Base-by-base conservation (phyloP, 2,888 invertebrate genomes). In the Volucella inflata region DNA sequence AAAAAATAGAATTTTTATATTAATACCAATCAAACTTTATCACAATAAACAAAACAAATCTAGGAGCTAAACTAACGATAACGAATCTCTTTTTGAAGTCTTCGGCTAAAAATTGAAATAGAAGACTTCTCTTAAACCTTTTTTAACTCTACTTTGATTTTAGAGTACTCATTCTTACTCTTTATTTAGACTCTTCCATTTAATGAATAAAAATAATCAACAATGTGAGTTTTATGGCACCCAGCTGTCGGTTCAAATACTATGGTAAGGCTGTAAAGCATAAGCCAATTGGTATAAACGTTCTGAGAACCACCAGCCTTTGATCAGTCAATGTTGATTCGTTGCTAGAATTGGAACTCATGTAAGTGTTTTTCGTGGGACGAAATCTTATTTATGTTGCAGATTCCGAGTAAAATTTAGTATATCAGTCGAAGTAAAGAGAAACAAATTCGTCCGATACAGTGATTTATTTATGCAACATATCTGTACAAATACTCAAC, bases 301-400 rank as follows among this genome's bases (percentile, higher is more conserved):
- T 77, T 67, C 59, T 65, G 17, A 71, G n/a, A 57, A 40, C 70
- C 62, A 71, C 55, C 16, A 65, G 62, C 60, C 76, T 36, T 77
- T 36, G 65, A 71, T 77, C 71, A 82, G 81, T 82, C 53, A n/a
- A 65, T 71, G 71, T 59, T 53, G 70, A 40, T 60, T 71, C 81
- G 70, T 71, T 71, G 70, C 71, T 65, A 60, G 70, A 76, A 65
- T 59, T 59, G 70, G 70, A 70, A 76, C 76, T 70, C 16, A 12
- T 11, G 14, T 16, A 55, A 46, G 30, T 65, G 48, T 36, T 46
- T 55, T 53, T 55, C 46, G 46, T 11, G 21, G 40, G 21, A 17
- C 48, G 9, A 14, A 57, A 16, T 36, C 16, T 44, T 51, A 40
- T 21, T 42, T 59, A 12, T 16, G n/a, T 30, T 11, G 8, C 55